A percentile compares a stretch with the other conserved stretches of the same genome.
These are phyloP conservation scores for Acanthococcus lagerstroemiae DNA, from an alignment of 2,888 invertebrate genomes.

Conservation along the genomic window DNA sequence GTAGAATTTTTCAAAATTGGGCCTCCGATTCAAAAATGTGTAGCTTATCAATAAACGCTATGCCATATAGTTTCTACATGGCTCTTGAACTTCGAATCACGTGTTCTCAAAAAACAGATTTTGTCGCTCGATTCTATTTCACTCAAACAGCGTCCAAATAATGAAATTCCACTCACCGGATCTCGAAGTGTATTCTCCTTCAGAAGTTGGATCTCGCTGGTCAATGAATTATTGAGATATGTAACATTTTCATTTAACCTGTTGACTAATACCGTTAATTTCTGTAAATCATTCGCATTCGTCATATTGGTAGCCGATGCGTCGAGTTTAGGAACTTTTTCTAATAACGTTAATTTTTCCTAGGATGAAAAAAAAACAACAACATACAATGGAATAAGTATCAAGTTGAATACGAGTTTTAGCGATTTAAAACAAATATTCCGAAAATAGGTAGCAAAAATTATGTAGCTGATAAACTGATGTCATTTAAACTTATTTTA, in stretches of 20 bases:
- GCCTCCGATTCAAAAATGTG: no score
- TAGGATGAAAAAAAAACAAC: conserved; percentile 2
- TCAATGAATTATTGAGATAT: conserved; percentile 11
- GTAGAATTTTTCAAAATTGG: no score
- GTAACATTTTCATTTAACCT: conserved; percentile 1
- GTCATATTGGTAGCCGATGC: not conserved
- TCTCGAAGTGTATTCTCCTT: not conserved
- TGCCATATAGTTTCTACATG: no score
- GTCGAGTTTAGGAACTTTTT: conserved; percentile 14
- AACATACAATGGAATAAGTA: not conserved
- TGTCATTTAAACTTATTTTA: not conserved
- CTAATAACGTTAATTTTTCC: conserved; percentile 8
- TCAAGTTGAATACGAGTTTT: not conserved
- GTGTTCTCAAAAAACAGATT: not conserved
- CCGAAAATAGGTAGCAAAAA: not conserved
- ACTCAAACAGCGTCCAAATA: not conserved
- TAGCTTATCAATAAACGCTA: no score
- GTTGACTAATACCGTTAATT: not conserved
- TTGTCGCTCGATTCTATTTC: not conserved
- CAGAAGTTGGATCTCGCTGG: conserved; percentile 3
- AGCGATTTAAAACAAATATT: not conserved
- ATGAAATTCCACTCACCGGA: conserved; percentile 1
- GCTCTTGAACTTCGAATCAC: no score
- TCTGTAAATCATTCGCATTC: not conserved
- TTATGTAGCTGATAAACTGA: not conserved